These are phyloP conservation scores for Meta bourneti DNA, from an alignment of 2,888 invertebrate species.

Conservation along the genomic window DNA sequence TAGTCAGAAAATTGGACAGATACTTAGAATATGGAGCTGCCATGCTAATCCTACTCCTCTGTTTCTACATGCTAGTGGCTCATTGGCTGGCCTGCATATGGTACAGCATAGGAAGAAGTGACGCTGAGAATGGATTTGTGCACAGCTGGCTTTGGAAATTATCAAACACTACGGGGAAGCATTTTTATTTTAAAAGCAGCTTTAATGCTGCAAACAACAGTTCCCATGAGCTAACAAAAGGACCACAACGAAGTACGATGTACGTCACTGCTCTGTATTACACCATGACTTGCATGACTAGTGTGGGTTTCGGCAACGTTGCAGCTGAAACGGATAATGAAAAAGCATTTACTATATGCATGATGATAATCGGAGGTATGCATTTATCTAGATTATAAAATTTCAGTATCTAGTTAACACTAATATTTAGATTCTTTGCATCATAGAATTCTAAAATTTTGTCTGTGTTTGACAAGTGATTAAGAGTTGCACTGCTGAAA, in stretches of 20 bases:
- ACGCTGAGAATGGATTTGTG: constrained; percentile 90
- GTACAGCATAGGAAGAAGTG: constrained; percentile 96
- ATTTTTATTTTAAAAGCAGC: constrained; percentile 69
- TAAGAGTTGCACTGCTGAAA: no score
- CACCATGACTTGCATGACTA: constrained; percentile 99
- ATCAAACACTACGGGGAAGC: constrained; percentile 93
- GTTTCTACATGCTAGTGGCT: constrained; percentile 99
- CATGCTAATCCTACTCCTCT: constrained; percentile 97
- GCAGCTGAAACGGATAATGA: constrained; percentile 99
- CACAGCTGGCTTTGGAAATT: constrained; percentile 97
- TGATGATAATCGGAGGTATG: constrained; percentile 99
- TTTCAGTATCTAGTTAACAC: background rate
- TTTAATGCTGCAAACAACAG: constrained; percentile 43
- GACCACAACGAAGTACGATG: constrained; percentile 94
- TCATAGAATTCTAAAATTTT: no score
- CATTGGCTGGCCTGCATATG: constrained; percentile 99
- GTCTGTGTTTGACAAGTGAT: no score
- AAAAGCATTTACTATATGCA: constrained; percentile 99
- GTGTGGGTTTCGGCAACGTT: constrained; percentile 99
- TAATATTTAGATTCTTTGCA: no score
- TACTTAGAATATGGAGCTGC: constrained; percentile 99
- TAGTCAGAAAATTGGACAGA: constrained; percentile 98
- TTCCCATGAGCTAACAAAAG: constrained; percentile 89
- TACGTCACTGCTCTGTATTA: constrained; percentile 99
- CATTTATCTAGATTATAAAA: background rate